phyloP scores from a whole-genome alignment of 2,113 vertebrate species.

The Clupea harengus region DNA sequence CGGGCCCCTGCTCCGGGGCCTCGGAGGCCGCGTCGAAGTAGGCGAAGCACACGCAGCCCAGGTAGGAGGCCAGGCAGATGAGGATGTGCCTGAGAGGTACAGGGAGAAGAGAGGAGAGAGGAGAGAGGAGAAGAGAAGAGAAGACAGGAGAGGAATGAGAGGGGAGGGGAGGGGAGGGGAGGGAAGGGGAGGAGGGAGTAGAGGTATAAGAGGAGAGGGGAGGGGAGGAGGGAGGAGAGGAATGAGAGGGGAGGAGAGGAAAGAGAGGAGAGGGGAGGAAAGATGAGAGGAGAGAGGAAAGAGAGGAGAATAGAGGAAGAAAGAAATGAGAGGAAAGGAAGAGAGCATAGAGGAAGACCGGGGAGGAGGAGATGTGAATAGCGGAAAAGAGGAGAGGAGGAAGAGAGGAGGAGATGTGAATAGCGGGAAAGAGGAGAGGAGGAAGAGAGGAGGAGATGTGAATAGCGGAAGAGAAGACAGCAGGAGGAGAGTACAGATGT shows the following conservation, averaged over 20 bases:
- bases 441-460: neutral
- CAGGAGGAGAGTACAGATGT: neutral
- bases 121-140: neutral
- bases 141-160: neutral
- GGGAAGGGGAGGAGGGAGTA: neutral
- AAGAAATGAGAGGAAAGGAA: too few relatives aligned
- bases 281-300: too few relatives aligned
- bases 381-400: neutral
- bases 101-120: neutral
- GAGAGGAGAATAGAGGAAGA: too few relatives aligned
- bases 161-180: neutral
- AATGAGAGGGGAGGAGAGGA: too few relatives aligned
- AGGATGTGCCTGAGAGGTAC: conserved; percentile 85
- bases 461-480: neutral
- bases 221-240: too few relatives aligned
- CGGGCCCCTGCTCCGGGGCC: conserved; percentile 92
- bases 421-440: neutral
- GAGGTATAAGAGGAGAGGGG: neutral
- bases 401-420: neutral
- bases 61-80: conserved; percentile 92
- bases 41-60: conserved; percentile 96
- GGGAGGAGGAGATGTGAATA: neutral
- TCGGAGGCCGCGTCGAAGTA: conserved; percentile 93
- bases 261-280: too few relatives aligned
- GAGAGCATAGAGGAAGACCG: neutral